Percentiles rank a stretch among this genome's conserved stretches.
These are phyloP conservation scores for Rousettus madagascariensis DNA, from an alignment of 2,797 vertebrate genomes.

Conservation along the genomic window DNA sequence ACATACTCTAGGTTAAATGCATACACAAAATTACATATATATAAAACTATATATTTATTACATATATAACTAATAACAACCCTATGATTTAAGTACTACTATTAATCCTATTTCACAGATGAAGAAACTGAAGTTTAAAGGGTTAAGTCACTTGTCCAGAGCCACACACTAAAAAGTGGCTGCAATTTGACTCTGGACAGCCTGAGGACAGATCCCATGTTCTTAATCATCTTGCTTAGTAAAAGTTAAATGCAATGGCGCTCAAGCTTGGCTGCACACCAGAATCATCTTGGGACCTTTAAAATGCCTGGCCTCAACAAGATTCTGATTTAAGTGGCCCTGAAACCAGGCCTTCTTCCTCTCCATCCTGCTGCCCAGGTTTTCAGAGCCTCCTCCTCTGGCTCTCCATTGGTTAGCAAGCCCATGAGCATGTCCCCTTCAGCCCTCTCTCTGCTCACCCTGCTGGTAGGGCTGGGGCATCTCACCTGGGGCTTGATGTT, in stretches of 20 bases:
- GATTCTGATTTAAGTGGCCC: not conserved
- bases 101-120: slow-evolving; percentile 9
- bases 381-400: not conserved
- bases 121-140: not conserved
- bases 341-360: not conserved
- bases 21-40: not conserved
- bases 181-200: not conserved
- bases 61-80: not conserved
- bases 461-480: not conserved
- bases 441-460: not conserved
- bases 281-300: not conserved
- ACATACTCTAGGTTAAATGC: not conserved
- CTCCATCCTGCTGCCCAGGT: not conserved
- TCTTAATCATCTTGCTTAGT: not conserved
- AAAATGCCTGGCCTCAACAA: not conserved
- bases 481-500: slow-evolving; percentile 97
- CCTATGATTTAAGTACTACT: not conserved
- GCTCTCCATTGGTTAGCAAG: not conserved
- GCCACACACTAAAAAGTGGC: not conserved
- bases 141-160: not conserved
- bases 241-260: not conserved
- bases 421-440: fast-evolving
- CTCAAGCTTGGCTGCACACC: not conserved
- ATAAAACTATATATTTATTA: not conserved
- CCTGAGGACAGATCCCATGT: not conserved